These are phyloP conservation scores for Gortyna flavago DNA, from an alignment of 2,888 invertebrate species.

Conservation along the genomic window DNA sequence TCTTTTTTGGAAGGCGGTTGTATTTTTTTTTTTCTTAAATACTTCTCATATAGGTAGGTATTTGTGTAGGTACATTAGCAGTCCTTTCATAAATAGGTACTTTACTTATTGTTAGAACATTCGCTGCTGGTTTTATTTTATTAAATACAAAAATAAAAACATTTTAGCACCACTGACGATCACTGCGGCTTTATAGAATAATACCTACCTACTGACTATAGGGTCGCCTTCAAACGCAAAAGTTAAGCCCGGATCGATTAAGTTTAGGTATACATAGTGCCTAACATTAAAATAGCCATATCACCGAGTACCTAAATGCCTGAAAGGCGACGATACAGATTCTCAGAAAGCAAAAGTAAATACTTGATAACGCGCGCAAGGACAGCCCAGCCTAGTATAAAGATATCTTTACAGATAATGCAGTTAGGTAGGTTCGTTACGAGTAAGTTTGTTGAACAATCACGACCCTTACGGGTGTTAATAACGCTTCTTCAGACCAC, in stretches of 20 bases:
- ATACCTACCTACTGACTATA: not conserved
- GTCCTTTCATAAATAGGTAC: not conserved
- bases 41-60: no score
- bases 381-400: slow-evolving; percentile 15
- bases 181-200: not conserved
- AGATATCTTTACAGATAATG: slow-evolving; percentile 25
- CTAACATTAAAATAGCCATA: not conserved
- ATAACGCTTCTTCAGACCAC: not conserved
- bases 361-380: slow-evolving; percentile 46
- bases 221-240: not conserved
- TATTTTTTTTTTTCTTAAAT: no score
- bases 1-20: no score
- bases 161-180: not conserved
- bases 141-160: not conserved
- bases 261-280: not conserved
- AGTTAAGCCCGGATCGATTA: not conserved
- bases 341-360: slow-evolving; percentile 35
- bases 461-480: not conserved
- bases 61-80: not conserved
- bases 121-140: not conserved
- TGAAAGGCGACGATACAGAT: not conserved
- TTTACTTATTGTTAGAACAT: not conserved
- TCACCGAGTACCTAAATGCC: not conserved
- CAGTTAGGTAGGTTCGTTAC: not conserved
- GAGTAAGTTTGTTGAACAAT: slow-evolving; percentile 9